phyloP scores from a whole-genome alignment of 2,888 invertebrate species.

The Perithous albicinctus region DNA sequence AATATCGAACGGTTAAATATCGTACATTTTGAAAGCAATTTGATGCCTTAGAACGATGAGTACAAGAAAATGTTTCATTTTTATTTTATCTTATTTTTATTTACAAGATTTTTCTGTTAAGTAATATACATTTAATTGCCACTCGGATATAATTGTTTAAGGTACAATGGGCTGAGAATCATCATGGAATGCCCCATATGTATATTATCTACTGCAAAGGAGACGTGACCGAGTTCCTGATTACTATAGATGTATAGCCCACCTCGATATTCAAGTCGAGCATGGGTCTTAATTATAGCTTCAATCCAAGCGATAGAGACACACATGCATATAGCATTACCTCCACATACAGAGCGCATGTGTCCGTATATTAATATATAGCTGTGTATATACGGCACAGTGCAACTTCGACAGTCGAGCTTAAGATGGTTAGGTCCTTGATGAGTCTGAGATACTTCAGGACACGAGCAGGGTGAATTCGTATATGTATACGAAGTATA shows the following conservation, averaged over 20 bases:
- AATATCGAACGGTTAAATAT: no score
- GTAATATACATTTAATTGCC: no score
- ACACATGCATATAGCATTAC: not conserved
- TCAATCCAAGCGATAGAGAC: conserved; percentile 58
- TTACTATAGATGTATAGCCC: not conserved
- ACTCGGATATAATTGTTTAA: no score
- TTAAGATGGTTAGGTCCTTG: conserved; percentile 76
- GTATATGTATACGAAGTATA: not conserved
- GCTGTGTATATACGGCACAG: conserved; percentile 24
- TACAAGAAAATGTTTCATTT: no score
- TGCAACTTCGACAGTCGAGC: conserved; percentile 71
- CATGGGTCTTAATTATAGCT: conserved; percentile 76
- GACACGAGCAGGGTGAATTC: conserved; percentile 42
- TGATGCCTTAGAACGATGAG: no score
- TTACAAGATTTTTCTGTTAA: no score
- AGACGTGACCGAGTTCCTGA: not conserved
- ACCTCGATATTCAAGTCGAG: conserved; percentile 52
- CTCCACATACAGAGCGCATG: not conserved
- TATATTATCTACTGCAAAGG: conserved; percentile 12
- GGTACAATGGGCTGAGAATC: no score
- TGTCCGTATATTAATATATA: conserved; percentile 7
- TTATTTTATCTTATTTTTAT: no score
- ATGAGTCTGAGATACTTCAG: conserved; percentile 77
- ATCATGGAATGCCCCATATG: not conserved
- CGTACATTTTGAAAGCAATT: no score